phyloP scores from a whole-genome alignment of 2,113 vertebrate species.

The Xenopus tropicalis region DNA sequence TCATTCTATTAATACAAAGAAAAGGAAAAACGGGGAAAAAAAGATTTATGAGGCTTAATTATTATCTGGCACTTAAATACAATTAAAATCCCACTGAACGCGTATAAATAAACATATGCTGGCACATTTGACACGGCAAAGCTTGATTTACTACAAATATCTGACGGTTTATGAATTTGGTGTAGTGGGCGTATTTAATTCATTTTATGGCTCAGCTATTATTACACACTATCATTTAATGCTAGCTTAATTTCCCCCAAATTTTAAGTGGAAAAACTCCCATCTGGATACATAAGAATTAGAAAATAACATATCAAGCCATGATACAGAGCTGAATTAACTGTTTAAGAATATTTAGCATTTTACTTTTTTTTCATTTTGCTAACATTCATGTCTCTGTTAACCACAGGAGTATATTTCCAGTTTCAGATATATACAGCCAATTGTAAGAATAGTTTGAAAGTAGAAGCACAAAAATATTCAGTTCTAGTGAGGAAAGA shows the following conservation, averaged over 20 bases:
- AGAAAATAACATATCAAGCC: too few species aligned
- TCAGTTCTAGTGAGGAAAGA: too few species aligned
- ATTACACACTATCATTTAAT: neutral
- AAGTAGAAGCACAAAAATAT: too few species aligned
- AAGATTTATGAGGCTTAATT: neutral
- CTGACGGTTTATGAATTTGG: constrained; percentile 2
- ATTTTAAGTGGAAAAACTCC: too few species aligned
- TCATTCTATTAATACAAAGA: neutral
- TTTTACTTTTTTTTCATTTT: too few species aligned
- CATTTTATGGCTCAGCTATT: neutral
- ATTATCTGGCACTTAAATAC: constrained; percentile 5
- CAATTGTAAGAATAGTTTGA: too few species aligned
- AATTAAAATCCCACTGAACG: constrained; percentile 18
- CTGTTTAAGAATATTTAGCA: too few species aligned
- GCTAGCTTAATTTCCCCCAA: neutral
- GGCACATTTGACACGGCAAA: neutral
- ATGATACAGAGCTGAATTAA: too few species aligned
- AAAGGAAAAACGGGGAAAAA: neutral
- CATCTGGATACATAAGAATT: too few species aligned
- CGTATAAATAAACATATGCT: neutral
- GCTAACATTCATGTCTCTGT: too few species aligned
- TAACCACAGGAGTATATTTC: too few species aligned
- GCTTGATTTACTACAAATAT: constrained; percentile 12
- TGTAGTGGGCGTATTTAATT: neutral
- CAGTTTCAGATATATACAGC: too few species aligned